Conservation (phyloP, 2,113 vertebrate genomes). For the Pogonocichla stellata region DNA sequence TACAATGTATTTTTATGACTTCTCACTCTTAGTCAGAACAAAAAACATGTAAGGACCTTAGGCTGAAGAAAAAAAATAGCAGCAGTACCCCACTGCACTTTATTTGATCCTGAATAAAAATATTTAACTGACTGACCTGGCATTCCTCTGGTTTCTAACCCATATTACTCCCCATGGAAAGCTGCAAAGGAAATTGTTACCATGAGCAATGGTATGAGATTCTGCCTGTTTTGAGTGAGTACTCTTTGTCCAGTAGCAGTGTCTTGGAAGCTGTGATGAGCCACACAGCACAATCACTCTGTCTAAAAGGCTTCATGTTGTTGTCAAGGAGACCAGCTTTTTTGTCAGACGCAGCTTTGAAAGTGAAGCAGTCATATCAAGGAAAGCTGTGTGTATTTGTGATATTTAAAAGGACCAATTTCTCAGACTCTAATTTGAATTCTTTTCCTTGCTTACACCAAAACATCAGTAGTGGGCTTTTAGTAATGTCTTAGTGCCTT, state of each 20-base stretch:
- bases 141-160: background rate
- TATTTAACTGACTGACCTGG: background rate
- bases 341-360: background rate
- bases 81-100: fast-evolving
- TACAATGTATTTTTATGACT: background rate
- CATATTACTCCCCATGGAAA: background rate
- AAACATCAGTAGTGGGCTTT: background rate
- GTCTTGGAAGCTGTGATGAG: background rate
- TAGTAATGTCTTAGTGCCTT: background rate
- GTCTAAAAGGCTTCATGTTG: background rate
- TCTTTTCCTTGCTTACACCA: background rate
- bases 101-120: background rate
- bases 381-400: background rate
- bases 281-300: background rate
- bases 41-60: background rate
- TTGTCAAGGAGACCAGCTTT: conserved; percentile 49
- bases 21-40: background rate
- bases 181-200: background rate
- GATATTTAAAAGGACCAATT: background rate
- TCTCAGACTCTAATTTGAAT: background rate
- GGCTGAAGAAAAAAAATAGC: background rate
- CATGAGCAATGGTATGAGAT: too few relatives aligned
- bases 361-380: background rate
- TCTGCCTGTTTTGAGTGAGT: background rate
- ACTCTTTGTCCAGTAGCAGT: background rate